Evolutionary conservation across 2,113 vertebrate species (phyloP), one percentile per base, ranked within the genome.

Genomic region (Apistogramma diplotaenia): DNA sequence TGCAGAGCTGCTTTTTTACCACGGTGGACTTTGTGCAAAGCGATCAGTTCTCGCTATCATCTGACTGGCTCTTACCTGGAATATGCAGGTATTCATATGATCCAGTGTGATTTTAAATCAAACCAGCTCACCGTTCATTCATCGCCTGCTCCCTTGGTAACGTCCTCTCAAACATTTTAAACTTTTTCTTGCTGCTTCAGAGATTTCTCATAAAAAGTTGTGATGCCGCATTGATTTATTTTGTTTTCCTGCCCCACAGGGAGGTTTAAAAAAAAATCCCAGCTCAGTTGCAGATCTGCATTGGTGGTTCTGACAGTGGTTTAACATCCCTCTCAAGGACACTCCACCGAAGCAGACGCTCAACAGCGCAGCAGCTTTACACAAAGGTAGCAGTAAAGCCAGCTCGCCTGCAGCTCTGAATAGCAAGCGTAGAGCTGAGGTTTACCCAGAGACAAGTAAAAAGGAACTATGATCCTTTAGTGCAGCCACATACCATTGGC

Each of bases 271-370:
- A 70, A 70, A 49, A 46, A 70, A 27, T n/a, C 40, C 23, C 6
- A 6, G 25, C 65, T 31, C 10, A 4, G 43, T 0, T 31, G 0
- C 43, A 70, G 65, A 51, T 13, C 76, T 51, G 56, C 62, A 4
- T 56, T 35, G 78, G 67, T 31, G 67, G 53, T 60, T 31, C 71
- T 55, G 75, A 73, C 75, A 40, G 51, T 33, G 58, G 58, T 56
- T 73, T 60, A 76, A 85, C 23, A 13, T 74, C 65, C 60, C 55
- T 81, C 74, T 78, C 31, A 75, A 86, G 74, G 82, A 82, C 78
- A 37, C 80, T 84, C 15, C 57, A 54, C 46, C 23, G 23, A 11
- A 53, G 62, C 15, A 51, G 72, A 73, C 0, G n/a, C 40, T 11
- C 18, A 13, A 74, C 49, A 57, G 54, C 51, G 21, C 72, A 6